Conservation (phyloP, 2,797 vertebrate species). For the Pangasius larnaudii region DNA sequence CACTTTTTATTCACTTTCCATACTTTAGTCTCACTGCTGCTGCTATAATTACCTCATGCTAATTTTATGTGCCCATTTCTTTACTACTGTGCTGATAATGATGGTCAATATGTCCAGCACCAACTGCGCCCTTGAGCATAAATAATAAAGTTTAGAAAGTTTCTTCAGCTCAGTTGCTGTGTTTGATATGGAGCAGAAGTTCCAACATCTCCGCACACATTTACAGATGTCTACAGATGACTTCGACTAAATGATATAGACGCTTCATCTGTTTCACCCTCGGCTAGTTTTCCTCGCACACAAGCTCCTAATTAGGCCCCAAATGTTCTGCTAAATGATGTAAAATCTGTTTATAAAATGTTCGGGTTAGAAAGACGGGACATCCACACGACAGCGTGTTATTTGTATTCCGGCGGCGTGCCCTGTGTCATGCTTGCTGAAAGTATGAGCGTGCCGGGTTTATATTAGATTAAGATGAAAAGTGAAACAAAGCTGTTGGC, state of each 20-base stretch:
- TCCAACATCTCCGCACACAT: constrained; percentile 3
- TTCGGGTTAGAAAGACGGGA: constrained; percentile 12
- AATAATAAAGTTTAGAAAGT: constrained; percentile 10
- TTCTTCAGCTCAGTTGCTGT: not conserved
- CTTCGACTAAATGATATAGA: constrained; percentile 11
- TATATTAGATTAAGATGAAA: constrained; percentile 56
- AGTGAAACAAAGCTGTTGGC: constrained; percentile 53
- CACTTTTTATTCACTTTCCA: not conserved
- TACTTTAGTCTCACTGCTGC: not conserved
- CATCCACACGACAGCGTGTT: not conserved
- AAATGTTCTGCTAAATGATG: constrained; percentile 30
- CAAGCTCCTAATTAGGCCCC: constrained; percentile 37
- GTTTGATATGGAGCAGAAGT: not conserved
- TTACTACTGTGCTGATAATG: not conserved
- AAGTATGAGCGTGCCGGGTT: constrained; percentile 33
- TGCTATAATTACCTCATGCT: not conserved
- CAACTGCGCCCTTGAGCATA: constrained; percentile 6
- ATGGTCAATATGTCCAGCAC: not conserved
- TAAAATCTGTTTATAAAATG: constrained; percentile 30
- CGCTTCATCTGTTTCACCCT: constrained; percentile 44
- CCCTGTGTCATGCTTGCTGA: constrained; percentile 34
- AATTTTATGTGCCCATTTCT: not conserved
- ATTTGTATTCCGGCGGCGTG: constrained; percentile 39
- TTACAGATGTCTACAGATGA: constrained; percentile 21
- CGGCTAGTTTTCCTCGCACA: constrained; percentile 22